A percentile compares a stretch with the other conserved stretches of the same genome.
Conservation (phyloP, 1,140 invertebrate species). For the Cyclina sinensis region DNA sequence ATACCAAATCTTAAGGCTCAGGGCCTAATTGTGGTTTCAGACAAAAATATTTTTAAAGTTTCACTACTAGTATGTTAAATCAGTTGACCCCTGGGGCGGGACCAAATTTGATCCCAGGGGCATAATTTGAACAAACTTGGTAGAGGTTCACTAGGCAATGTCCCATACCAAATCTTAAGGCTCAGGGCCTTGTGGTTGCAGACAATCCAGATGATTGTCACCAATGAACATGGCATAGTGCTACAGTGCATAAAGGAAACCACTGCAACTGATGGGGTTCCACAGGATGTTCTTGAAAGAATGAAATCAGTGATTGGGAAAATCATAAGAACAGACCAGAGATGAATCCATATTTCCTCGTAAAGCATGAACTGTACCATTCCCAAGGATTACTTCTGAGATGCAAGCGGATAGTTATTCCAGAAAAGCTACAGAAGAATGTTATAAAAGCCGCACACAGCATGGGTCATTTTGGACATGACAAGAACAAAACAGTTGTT, state of each 20-base stretch:
- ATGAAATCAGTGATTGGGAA: constrained; percentile 24
- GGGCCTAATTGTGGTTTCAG: too few species aligned
- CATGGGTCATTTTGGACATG: constrained; percentile 69
- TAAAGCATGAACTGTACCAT: constrained; percentile 57
- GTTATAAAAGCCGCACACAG: constrained; percentile 68
- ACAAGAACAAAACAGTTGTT: constrained; percentile 73
- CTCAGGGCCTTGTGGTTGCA: too few species aligned
- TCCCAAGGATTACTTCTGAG: constrained; percentile 52
- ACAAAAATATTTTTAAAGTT: too few species aligned
- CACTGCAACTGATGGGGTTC: not conserved
- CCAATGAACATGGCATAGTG: constrained; percentile 35
- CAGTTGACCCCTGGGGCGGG: too few species aligned
- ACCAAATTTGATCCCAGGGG: too few species aligned
- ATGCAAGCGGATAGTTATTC: constrained; percentile 68
- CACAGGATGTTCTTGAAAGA: constrained; percentile 35
- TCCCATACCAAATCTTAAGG: too few species aligned
- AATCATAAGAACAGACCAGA: constrained; percentile 27
- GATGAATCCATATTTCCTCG: constrained; percentile 47
- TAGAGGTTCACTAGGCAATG: too few species aligned
- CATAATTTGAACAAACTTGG: too few species aligned
- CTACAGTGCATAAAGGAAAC: constrained; percentile 20
- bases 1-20: too few species aligned
- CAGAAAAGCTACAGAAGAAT: constrained; percentile 51
- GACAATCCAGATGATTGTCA: constrained; percentile 22
- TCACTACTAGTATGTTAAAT: too few species aligned